Base-by-base conservation (phyloP, 2,113 vertebrate species). In the Nematolebias whitei region DNA sequence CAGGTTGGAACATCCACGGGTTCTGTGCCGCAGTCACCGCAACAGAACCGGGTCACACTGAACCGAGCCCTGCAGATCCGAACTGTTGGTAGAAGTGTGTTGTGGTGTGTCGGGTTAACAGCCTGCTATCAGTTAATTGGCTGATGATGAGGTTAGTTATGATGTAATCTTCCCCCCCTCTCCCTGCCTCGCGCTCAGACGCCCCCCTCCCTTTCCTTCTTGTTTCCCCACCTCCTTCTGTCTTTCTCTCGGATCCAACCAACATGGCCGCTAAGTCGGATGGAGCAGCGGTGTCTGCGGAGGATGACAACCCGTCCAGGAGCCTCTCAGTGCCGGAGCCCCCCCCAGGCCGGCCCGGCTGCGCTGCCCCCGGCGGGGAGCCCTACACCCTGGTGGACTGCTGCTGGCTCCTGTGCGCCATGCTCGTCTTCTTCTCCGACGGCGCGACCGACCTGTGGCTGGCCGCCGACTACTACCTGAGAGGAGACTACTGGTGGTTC, bases 241-340 rank as follows among this genome's bases (percentile, higher is more conserved):
- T 90, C 87, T 91, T 88, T 83, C 79, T 84, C 83, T 86, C 78
- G 83, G 50, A 83, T 83, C 90, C 91, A 94, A 93, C 94, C 95
- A 97, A 95, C 94, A 97, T 98, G 96, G 96, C 96, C 93, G 96
- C 96, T 92, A 96, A 97, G 93, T 98, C 96, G 93, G 96, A 97
- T 86, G 96, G 96, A 92, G 92, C 89, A 83, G 94, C 91, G 79
- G 94, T 92, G 80, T 90, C 89, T 83, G 90, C 94, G 91, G 87
- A 93, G 78, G 92, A 89, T 90, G 88, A 85, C 68, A 86, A 78
- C 74, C 80, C 85, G 71, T 82, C 90, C 57, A 71, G 80, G 80
- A 81, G 86, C 74, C 75, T 86, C 73, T 88, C 86, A 66, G 87
- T 87, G 77, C 85, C 90, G 80, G 93, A 90, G 72, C 64, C 60